phyloP scores from a whole-genome alignment of 2,113 vertebrate species.

The pig (Sus scrofa) region DNA sequence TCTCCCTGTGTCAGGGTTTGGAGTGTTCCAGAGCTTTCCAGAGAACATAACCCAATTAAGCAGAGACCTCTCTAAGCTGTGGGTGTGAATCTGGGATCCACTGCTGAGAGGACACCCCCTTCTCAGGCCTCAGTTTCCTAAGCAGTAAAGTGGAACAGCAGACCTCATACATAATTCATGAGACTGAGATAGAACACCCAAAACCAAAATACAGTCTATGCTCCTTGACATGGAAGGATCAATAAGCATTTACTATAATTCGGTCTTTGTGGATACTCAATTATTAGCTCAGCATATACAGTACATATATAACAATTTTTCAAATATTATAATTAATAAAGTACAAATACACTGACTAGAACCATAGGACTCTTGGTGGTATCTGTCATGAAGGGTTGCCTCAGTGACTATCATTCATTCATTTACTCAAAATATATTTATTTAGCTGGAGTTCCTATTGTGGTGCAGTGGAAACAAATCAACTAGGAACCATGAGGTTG shows the following conservation, averaged over 20 bases:
- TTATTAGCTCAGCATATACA: not conserved
- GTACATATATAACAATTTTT: not conserved
- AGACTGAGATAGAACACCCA: not conserved
- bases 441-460: too few species aligned
- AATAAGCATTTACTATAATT: too few species aligned
- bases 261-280: not conserved
- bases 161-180: not conserved
- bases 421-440: not conserved
- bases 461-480: too few species aligned
- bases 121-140: not conserved
- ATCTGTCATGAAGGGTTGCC: not conserved
- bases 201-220: not conserved
- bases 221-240: not conserved
- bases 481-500: too few species aligned
- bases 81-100: rapidly evolving
- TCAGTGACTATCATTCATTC: not conserved
- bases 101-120: rapidly evolving
- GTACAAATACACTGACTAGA: not conserved
- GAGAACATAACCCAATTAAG: not conserved
- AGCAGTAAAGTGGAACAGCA: too few species aligned
- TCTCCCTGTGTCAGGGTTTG: not conserved
- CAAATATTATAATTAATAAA: not conserved
- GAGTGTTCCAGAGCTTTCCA: too few species aligned
- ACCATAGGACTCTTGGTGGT: not conserved
- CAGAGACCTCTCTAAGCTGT: not conserved